phyloP scores from a whole-genome alignment of 2,113 vertebrate species.

The Gymnobelideus leadbeateri region DNA sequence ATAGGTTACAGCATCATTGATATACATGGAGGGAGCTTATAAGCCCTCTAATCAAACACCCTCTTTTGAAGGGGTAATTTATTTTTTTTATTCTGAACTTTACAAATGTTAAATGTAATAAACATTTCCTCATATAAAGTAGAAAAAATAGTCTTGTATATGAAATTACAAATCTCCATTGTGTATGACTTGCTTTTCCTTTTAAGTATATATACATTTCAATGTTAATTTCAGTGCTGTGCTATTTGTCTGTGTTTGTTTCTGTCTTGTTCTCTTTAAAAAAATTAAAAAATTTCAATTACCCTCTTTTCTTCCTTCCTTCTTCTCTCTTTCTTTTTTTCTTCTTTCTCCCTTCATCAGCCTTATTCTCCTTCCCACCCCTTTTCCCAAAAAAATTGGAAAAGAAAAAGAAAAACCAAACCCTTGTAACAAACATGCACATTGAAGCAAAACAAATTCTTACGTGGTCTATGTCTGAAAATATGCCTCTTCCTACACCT shows the following conservation, averaged over 20 bases:
- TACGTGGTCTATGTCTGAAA: not conserved
- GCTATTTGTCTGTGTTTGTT: not conserved
- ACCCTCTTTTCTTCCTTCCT: not conserved
- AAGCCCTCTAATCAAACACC: no score
- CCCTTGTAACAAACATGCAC: not conserved
- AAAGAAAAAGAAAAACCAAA: not conserved
- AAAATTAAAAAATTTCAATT: not conserved
- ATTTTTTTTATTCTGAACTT: not conserved
- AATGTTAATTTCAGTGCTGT: not conserved
- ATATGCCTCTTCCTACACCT: not conserved
- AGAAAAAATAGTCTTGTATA: not conserved
- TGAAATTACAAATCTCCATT: not conserved
- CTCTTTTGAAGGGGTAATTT: not conserved
- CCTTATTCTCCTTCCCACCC: not conserved
- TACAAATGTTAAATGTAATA: not conserved
- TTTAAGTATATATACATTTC: not conserved
- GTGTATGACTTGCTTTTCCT: not conserved
- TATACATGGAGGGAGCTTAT: no score
- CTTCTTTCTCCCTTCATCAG: not conserved
- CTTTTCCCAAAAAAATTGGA: not conserved
- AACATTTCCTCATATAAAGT: not conserved
- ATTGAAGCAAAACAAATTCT: not conserved
- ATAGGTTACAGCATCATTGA: no score
- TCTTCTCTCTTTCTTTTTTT: not conserved
- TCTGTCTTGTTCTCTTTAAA: not conserved